Evolutionary conservation across 2,797 vertebrate genomes (phyloP).

Genomic region (Diceros bicornis): DNA sequence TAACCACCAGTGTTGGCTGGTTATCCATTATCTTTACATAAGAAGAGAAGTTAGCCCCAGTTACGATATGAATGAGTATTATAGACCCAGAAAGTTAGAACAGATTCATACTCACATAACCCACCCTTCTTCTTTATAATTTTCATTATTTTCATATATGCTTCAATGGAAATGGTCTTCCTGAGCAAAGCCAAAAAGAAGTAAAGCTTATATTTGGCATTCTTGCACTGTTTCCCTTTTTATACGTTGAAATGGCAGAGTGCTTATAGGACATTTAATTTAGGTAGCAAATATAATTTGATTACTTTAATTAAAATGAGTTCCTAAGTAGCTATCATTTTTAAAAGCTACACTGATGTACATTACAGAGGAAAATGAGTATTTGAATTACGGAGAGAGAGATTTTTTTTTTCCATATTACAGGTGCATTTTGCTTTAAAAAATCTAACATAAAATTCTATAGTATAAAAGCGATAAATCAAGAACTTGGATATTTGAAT

Average conservation of each 20-base stretch:
- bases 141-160: neutral
- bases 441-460: neutral
- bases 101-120: neutral
- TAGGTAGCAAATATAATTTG: conserved; percentile 54
- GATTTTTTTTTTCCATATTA: neutral
- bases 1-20: too few species aligned
- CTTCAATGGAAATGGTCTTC: conserved; percentile 26
- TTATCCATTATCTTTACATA: neutral
- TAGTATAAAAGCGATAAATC: neutral
- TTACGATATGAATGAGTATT: neutral
- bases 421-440: neutral
- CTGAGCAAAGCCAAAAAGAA: neutral
- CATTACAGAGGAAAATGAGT: conserved; percentile 11
- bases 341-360: neutral
- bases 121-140: neutral
- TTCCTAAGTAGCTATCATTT: conserved; percentile 53
- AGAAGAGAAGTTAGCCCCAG: neutral
- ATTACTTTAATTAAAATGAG: conserved; percentile 71
- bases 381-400: neutral
- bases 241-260: neutral
- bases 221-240: neutral
- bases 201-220: neutral
- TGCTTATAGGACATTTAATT: conserved; percentile 35
- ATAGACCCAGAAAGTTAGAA: neutral
- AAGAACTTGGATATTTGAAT: neutral